Percentiles rank a stretch among this genome's conserved stretches.
Conservation (phyloP, 2,888 invertebrate genomes). For the Nasonia oneida region DNA sequence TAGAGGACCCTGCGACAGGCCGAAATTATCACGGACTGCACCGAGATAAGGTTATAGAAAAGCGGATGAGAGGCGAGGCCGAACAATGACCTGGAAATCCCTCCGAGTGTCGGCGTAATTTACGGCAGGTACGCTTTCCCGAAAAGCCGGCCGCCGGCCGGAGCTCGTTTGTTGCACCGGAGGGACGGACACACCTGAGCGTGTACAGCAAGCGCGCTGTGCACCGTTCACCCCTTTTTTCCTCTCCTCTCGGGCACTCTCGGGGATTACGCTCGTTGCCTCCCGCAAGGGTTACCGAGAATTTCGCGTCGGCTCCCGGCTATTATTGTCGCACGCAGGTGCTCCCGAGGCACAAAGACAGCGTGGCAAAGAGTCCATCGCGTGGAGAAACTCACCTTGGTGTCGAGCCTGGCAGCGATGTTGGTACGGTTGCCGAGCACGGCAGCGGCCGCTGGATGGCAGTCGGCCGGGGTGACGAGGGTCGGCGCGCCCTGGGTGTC, state of each 20-base stretch:
- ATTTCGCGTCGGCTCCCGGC: not conserved
- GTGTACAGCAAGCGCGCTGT: not conserved
- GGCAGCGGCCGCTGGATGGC: constrained; percentile 73
- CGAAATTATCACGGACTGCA: not conserved
- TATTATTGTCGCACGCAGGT: not conserved
- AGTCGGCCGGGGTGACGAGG: constrained; percentile 75
- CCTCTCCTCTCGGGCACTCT: no score
- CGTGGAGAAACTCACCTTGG: constrained; percentile 69
- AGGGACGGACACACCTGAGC: not conserved
- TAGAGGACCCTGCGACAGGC: not conserved
- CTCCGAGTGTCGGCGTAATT: constrained; percentile 7
- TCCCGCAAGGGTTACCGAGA: not conserved
- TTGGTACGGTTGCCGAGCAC: constrained; percentile 77
- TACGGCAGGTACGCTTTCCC: constrained; percentile 5
- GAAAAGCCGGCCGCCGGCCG: not conserved
- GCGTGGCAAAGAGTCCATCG: not conserved
- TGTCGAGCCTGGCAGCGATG: constrained; percentile 72
- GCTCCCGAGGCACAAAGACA: not conserved
- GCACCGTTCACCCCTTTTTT: not conserved
- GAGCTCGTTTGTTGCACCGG: not conserved
- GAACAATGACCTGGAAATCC: constrained; percentile 2
- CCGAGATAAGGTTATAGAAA: constrained; percentile 8
- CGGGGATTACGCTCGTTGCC: not conserved
- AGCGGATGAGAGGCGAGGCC: not conserved
- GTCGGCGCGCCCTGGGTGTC: constrained; percentile 77